Evolutionary conservation across 2,113 vertebrate species (phyloP), one percentile per base, ranked within the genome.

Genomic region (human): DNA sequence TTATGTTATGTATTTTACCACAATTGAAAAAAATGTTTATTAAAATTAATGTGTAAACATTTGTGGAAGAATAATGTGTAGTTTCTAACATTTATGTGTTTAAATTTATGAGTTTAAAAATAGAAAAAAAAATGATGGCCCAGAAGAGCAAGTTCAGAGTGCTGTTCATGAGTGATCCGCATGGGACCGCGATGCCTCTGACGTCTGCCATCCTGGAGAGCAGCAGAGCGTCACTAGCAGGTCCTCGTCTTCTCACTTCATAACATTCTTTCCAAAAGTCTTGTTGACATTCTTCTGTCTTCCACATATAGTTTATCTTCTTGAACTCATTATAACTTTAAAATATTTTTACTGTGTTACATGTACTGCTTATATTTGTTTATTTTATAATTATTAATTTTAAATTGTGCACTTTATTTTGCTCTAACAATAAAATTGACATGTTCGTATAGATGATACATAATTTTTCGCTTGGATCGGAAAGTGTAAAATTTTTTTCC

Each of bases 401-500:
- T 92, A 72, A 79, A 86, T 59, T 50, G 3, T 84, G 16, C 3
- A 9, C 22, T 75, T 94, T 85, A 55, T 89, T 93, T 92, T 89
- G 5, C 25, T 85, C 8, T 40, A 45, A 92, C 89, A 61, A 78
- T 72, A 83, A 86, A 75, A 52, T 16, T 50, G 2, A 70, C 18
- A n/a, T 50, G 83, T 85, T 92, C 17, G 52, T 81, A 35, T 57
- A 30, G 1, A 59, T 80, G 61, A 57, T 59, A 50, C 6, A 59
- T 76, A 92, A 80, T 64, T 88, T 96, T 85, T 72, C 22, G 86
- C 59, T 68, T 87, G n/a, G n/a, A 72, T 55, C 64, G 70, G 48
- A 64, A 78, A 95, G 76, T 87, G 52, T 90, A 87, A 96, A 52
- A 35, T 8, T 64, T 32, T 32, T 64, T 52, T 70, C 32, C 30